phyloP scores from a whole-genome alignment of 2,797 vertebrate species.

The Micropoecilia bifurca region DNA sequence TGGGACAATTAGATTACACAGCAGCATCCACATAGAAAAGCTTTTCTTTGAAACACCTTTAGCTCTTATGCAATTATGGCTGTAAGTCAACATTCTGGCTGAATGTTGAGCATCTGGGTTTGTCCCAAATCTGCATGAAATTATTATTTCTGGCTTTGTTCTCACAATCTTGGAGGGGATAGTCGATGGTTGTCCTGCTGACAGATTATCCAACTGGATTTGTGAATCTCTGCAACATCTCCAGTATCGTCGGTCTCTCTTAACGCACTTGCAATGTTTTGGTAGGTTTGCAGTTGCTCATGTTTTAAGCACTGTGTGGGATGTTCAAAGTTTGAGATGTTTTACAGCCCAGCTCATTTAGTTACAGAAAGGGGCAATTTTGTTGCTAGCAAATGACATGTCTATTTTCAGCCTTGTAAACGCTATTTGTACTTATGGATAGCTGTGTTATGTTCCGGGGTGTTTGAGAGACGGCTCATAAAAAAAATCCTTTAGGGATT shows the following conservation, averaged over 20 bases:
- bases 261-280: not conserved
- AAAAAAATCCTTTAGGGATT: not conserved
- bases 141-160: not conserved
- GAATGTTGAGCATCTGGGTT: not conserved
- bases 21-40: slow-evolving; percentile 45
- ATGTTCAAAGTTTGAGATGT: not conserved
- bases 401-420: not conserved
- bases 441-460: not conserved
- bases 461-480: not conserved
- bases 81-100: not conserved
- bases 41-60: slow-evolving; percentile 18
- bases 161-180: not conserved
- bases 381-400: not conserved
- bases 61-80: not conserved
- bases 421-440: not conserved
- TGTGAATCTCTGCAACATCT: not conserved
- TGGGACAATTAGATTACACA: slow-evolving; percentile 64
- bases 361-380: not conserved
- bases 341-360: not conserved
- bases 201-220: not conserved
- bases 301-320: not conserved
- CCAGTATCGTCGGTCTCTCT: not conserved
- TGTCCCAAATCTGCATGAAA: not conserved
- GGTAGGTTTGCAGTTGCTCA: not conserved
- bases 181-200: not conserved